Evolutionary conservation across 2,888 invertebrate genomes (phyloP), one percentile per base, ranked within the genome.

Genomic region (Agrenia bidenticulata): DNA sequence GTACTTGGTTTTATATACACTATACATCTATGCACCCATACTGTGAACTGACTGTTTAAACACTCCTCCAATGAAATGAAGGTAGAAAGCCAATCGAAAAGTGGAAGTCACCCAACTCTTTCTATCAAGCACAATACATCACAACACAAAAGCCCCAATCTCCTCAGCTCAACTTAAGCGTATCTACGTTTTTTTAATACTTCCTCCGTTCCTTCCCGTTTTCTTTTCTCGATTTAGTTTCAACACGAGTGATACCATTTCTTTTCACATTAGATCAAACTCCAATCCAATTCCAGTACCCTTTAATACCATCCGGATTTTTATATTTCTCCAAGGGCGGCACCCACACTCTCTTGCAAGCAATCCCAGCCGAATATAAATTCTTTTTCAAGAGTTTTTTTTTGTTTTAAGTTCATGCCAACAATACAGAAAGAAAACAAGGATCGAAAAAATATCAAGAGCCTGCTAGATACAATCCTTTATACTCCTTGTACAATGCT

Each of bases 71-170:
- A 19, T 19, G 51, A 4, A 51, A 51, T 51, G 55, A 55, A 57
- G 57, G 57, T 57, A 57, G 24, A 37, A 57, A 41, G 57, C 57
- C 39, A 57, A 41, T 57, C 32, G n/a, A 41, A 57, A 57, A 41
- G 57, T 57, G 57, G 24, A 57, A 57, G 41, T 57, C 42, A 57
- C 39, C 57, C 41, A 57, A 57, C 42, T 57, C 57, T 41, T 27
- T 57, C 21, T 39, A 41, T 57, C 41, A 57, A 21, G 11, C 17
- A 17, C 42, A 57, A 41, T 41, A 57, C 42, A 41, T 41, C 39
- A 57, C 39, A 21, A n/a, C 57, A 41, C 57, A 57, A 57, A 51
- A 21, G 39, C 39, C 23, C 11, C 41, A 41, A 41, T 41, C 39
- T 39, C 32, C 15, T 26, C 15, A 32, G 11, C 51, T 26, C 15